Percentiles rank a stretch among this genome's conserved stretches.
Evolutionary conservation across 2,113 vertebrate genomes (phyloP).

Genomic region (Pyrgilauda ruficollis): DNA sequence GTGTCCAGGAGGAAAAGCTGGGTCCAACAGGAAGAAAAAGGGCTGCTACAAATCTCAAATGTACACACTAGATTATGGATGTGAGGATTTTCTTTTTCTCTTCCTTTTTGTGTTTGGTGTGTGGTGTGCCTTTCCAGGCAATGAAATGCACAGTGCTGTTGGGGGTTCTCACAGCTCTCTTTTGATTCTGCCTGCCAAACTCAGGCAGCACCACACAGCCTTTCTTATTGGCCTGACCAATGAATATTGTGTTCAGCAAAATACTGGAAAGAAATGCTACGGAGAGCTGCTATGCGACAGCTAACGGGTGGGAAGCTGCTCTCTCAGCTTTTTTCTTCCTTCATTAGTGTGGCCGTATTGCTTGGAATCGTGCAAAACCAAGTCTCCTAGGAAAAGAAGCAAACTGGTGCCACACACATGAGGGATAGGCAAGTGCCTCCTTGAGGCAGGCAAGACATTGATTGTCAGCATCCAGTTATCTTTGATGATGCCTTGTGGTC

Average conservation of each 20-base stretch:
- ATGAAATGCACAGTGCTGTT: neutral
- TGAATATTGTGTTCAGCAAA: neutral
- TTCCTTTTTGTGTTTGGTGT: too few relatives aligned
- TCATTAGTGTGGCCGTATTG: accelerated
- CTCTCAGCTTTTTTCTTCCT: neutral
- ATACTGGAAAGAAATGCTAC: neutral
- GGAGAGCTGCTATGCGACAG: neutral
- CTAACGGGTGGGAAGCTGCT: neutral
- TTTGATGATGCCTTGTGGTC: neutral
- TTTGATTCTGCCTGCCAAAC: neutral
- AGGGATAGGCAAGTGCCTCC: neutral
- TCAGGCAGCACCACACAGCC: neutral
- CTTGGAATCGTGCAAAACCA: neutral
- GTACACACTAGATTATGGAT: neutral
- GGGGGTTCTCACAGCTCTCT: neutral
- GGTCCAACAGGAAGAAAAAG: neutral
- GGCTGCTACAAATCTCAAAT: neutral
- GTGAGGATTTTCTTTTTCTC: accelerated
- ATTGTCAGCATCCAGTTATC: neutral
- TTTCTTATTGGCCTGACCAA: neutral
- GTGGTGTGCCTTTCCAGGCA: too few relatives aligned
- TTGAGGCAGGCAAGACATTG: neutral
- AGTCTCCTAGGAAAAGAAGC: neutral
- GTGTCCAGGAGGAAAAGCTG: neutral
- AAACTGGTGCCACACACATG: neutral